These are phyloP conservation scores for Pimpla rufipes DNA, from an alignment of 2,888 invertebrate genomes.

Conservation along the genomic window DNA sequence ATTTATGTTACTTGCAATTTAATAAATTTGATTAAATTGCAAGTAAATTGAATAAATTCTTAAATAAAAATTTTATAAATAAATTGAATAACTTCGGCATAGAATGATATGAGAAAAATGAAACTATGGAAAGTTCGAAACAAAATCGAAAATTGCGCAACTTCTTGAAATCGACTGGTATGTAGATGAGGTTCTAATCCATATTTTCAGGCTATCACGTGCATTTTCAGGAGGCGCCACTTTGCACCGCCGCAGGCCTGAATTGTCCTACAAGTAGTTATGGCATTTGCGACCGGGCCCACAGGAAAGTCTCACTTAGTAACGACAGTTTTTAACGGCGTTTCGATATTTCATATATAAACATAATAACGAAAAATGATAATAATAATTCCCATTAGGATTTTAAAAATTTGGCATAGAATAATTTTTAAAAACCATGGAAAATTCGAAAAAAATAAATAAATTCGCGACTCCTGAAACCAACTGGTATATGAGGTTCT, in stretches of 20 bases:
- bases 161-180: constrained; percentile 71
- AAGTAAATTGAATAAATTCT: no score
- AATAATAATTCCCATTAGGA: constrained; percentile 1
- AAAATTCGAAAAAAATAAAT: constrained; percentile 59
- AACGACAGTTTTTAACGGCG: no score
- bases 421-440: constrained; percentile 37
- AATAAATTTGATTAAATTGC: constrained; percentile 10
- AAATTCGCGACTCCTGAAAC: constrained; percentile 72
- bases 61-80: no score
- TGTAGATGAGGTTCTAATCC: no score
- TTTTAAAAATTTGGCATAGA: constrained; percentile 8
- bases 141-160: constrained; percentile 62
- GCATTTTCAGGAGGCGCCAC: no score
- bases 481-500: constrained; percentile 74
- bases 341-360: constrained; percentile 7
- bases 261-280: no score
- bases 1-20: constrained; percentile 7
- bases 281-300: no score
- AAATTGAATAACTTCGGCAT: no score
- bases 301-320: no score
- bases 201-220: no score
- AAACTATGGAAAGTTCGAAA: constrained; percentile 27
- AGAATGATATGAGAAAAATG: no score
- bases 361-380: constrained; percentile 30
- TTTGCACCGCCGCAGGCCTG: no score